These are phyloP conservation scores for Uropetala carovei DNA, from an alignment of 2,888 invertebrate genomes.

Conservation along the genomic window DNA sequence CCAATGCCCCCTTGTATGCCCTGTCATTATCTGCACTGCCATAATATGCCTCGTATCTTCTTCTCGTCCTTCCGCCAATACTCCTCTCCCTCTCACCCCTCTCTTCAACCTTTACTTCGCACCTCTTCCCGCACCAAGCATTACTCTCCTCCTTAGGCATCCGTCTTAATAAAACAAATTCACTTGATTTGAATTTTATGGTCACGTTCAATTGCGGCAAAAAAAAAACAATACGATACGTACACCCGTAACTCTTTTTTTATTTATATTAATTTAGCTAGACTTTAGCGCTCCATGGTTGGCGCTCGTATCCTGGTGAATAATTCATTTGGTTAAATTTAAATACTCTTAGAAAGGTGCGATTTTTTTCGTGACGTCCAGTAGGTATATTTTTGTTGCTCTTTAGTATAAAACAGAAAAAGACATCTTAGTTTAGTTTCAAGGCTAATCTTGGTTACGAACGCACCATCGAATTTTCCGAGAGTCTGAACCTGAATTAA, in stretches of 20 bases:
- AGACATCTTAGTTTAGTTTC: too few species aligned
- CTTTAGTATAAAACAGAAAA: too few species aligned
- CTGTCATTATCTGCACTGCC: slow-evolving; percentile 59
- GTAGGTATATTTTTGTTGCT: too few species aligned
- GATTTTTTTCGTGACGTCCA: too few species aligned
- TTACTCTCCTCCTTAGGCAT: not conserved
- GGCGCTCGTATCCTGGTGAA: not conserved
- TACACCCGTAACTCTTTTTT: not conserved
- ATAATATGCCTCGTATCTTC: slow-evolving; percentile 55
- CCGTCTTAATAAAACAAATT: slow-evolving; percentile 40
- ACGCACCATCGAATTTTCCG: too few species aligned
- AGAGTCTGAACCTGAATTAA: too few species aligned
- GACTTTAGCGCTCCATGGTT: not conserved
- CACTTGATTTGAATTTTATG: slow-evolving; percentile 28
- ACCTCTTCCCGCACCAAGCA: not conserved
- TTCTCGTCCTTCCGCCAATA: slow-evolving; percentile 36
- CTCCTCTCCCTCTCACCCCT: not conserved
- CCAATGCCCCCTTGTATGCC: slow-evolving; percentile 55
- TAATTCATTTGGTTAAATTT: too few species aligned
- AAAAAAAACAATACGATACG: not conserved
- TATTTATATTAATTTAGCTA: not conserved
- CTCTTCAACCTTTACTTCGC: slow-evolving; percentile 51
- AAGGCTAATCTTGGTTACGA: too few species aligned
- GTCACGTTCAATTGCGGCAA: not conserved
- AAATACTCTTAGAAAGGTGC: too few species aligned